These are phyloP conservation scores for Agrotis exclamationis DNA, from an alignment of 2,888 invertebrate genomes.

Conservation along the genomic window DNA sequence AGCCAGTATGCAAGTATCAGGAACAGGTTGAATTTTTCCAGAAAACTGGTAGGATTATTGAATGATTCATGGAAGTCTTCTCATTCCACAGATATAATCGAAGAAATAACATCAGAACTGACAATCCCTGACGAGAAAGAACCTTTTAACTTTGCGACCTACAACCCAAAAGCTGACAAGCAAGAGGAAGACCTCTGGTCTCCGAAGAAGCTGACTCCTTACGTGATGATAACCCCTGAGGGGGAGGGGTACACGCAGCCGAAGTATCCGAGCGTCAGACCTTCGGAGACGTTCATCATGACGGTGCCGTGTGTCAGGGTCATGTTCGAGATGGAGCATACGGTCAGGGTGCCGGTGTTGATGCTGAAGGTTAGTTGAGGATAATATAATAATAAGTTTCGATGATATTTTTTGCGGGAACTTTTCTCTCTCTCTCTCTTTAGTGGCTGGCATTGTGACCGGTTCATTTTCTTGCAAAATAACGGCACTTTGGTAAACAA, in stretches of 20 bases:
- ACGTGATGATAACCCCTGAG: constrained; percentile 74
- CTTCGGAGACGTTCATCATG: constrained; percentile 89
- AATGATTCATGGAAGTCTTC: neutral
- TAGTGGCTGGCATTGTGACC: too few species aligned
- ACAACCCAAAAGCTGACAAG: constrained; percentile 81
- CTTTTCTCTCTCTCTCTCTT: too few species aligned
- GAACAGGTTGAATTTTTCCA: too few species aligned
- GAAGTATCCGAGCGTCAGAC: constrained; percentile 80
- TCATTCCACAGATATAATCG: constrained; percentile 84
- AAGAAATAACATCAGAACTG: constrained; percentile 85
- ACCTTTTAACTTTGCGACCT: constrained; percentile 85
- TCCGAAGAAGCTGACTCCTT: constrained; percentile 92
- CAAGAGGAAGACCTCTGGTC: constrained; percentile 93
- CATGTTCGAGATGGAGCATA: constrained; percentile 92
- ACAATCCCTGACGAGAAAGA: constrained; percentile 88
- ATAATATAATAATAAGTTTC: too few species aligned
- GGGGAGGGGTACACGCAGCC: constrained; percentile 83
- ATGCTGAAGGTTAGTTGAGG: constrained; percentile 77
- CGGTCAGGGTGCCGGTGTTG: constrained; percentile 81
- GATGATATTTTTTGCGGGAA: too few species aligned
- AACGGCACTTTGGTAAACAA: too few species aligned
- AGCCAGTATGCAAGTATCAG: too few species aligned
- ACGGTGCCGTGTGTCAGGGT: constrained; percentile 91
- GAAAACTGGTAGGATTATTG: too few species aligned
- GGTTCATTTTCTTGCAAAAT: too few species aligned